phyloP scores from a whole-genome alignment of 2,113 vertebrate species.

The Okapia johnstoni region DNA sequence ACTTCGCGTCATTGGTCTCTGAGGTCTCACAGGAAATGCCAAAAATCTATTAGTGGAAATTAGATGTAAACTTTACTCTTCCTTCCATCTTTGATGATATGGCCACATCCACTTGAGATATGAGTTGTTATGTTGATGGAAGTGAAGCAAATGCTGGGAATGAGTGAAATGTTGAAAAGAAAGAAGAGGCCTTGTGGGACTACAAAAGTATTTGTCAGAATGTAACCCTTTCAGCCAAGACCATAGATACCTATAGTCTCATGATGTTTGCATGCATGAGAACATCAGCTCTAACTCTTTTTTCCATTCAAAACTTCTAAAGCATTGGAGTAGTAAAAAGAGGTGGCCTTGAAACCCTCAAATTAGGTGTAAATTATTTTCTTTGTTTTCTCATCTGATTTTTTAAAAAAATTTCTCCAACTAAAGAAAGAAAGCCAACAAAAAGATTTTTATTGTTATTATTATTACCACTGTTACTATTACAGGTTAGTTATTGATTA shows the following conservation, averaged over 20 bases:
- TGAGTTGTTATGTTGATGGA: not conserved
- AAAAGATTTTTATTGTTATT: not conserved
- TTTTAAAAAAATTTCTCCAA: not conserved
- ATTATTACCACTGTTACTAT: not conserved
- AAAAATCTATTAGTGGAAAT: not conserved
- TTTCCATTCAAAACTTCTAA: not conserved
- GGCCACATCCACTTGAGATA: not conserved
- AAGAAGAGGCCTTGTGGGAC: not conserved
- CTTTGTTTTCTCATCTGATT: not conserved
- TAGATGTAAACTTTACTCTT: not conserved
- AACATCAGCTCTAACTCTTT: not conserved
- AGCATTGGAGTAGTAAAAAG: not conserved
- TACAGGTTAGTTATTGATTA: not conserved
- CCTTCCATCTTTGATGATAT: not conserved
- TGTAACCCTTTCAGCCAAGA: not conserved
- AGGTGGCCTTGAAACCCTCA: not conserved
- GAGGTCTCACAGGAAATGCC: not conserved
- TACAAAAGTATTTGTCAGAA: not conserved
- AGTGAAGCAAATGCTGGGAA: not conserved
- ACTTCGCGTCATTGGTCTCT: not conserved
- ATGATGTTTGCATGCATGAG: not conserved
- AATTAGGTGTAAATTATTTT: not conserved
- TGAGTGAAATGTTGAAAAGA: not conserved
- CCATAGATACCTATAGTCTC: not conserved
- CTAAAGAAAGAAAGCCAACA: not conserved